Evolutionary conservation across 1,140 invertebrate species (phyloP).

Genomic region (Ericerus pela): DNA sequence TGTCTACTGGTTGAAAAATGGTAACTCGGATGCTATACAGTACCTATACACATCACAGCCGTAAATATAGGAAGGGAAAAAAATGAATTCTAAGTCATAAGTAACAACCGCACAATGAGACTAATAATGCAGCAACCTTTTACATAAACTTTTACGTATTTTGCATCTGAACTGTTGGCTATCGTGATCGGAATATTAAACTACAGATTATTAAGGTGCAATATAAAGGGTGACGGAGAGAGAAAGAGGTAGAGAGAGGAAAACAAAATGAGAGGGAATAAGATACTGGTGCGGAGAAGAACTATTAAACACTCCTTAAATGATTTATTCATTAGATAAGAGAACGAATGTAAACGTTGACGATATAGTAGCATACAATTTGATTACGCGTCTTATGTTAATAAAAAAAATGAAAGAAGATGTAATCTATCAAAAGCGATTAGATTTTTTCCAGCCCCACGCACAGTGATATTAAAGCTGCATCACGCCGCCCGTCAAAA

Average conservation of each 20-base stretch:
- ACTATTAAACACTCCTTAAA: background rate
- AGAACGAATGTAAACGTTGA: constrained; percentile 1
- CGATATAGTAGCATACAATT: constrained; percentile 9
- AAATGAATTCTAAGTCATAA: no score
- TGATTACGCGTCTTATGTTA: constrained; percentile 6
- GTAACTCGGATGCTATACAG: no score
- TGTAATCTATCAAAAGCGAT: constrained; percentile 11
- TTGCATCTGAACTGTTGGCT: background rate
- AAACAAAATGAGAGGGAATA: no score
- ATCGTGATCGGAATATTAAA: constrained; percentile 11
- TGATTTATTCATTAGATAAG: constrained; percentile 1
- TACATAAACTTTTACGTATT: constrained; percentile 3
- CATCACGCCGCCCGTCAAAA: no score
- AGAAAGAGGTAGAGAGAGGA: no score
- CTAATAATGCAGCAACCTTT: constrained; percentile 1
- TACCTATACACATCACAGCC: no score
- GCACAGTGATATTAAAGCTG: no score
- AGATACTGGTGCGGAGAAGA: no score
- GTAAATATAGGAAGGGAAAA: no score
- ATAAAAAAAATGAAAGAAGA: background rate
- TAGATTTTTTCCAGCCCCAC: background rate
- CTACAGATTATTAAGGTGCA: background rate
- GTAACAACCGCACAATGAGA: background rate
- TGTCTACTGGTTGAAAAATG: no score
- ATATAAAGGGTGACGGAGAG: background rate